Conservation (phyloP, 2,797 vertebrate genomes). For the Buceros bicornis region DNA sequence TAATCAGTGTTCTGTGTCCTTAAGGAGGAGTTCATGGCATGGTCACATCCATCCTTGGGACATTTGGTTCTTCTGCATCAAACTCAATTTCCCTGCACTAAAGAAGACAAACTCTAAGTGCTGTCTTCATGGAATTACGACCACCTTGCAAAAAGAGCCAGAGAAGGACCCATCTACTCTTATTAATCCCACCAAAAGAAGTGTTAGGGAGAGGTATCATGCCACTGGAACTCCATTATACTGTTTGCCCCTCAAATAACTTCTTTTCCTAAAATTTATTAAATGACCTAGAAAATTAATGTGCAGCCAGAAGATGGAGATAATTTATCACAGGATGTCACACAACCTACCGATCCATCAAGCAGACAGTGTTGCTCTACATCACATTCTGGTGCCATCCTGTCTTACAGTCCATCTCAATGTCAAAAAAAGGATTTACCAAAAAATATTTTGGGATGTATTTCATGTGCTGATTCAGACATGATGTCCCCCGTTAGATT, state of each 20-base stretch:
- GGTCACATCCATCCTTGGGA: neutral
- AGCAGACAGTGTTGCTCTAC: neutral
- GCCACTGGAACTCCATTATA: constrained; percentile 11
- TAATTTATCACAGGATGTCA: constrained; percentile 44
- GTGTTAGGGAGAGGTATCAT: neutral
- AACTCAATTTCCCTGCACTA: neutral
- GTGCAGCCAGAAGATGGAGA: constrained; percentile 31
- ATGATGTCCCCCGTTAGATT: neutral
- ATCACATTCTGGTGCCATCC: neutral
- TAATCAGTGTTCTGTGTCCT: neutral
- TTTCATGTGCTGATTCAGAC: neutral
- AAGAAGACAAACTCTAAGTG: neutral
- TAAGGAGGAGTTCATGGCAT: neutral
- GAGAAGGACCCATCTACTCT: neutral
- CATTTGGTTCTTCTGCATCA: neutral
- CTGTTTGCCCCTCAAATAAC: constrained; percentile 27
- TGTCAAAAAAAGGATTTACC: constrained; percentile 40
- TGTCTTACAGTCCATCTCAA: constrained; percentile 30
- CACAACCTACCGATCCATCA: constrained; percentile 9
- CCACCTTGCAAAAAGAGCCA: neutral
- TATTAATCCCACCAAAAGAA: neutral
- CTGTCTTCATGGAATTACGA: neutral
- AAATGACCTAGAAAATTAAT: constrained; percentile 58
- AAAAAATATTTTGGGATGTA: constrained; percentile 11
- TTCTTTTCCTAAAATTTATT: constrained; percentile 53